A percentile compares a stretch with the other conserved stretches of the same genome.
These are phyloP conservation scores for Lanistes nyassanus DNA, from an alignment of 1,140 invertebrate species.

Conservation along the genomic window DNA sequence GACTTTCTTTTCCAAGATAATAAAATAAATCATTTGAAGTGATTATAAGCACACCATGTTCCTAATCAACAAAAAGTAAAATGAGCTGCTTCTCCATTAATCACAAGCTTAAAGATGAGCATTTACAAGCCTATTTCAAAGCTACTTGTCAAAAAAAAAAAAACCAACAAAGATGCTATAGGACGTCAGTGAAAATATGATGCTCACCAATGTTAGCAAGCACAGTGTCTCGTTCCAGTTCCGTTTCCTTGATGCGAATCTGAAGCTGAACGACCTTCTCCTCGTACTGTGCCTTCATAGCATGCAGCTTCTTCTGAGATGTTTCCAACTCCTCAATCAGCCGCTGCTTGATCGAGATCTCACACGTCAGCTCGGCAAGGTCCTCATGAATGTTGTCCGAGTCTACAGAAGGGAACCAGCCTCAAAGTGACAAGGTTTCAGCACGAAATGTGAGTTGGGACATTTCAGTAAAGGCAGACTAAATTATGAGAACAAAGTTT, in stretches of 20 bases:
- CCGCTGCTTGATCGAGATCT: conserved; percentile 91
- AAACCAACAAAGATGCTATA: not conserved
- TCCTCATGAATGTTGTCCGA: conserved; percentile 72
- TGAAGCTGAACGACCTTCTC: conserved; percentile 91
- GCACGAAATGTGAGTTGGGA: too few relatives aligned
- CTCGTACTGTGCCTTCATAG: conserved; percentile 90
- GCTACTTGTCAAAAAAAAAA: too few relatives aligned
- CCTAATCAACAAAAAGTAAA: too few relatives aligned
- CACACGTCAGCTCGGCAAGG: conserved; percentile 84
- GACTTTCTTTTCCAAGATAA: too few relatives aligned
- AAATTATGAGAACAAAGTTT: too few relatives aligned
- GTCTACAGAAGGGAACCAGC: conserved; percentile 37
- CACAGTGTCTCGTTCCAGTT: conserved; percentile 93
- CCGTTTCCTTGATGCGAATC: conserved; percentile 86
- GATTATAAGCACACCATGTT: too few relatives aligned
- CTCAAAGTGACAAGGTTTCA: too few relatives aligned
- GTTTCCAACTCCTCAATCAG: conserved; percentile 93
- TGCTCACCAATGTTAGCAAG: conserved; percentile 71
- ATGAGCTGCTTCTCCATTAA: too few relatives aligned
- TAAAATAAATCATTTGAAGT: too few relatives aligned
- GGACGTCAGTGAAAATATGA: not conserved
- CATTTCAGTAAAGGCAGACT: too few relatives aligned
- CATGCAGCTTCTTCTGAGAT: conserved; percentile 83
- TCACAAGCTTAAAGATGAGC: too few relatives aligned
- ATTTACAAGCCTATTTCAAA: too few relatives aligned